phyloP scores from a whole-genome alignment of 2,888 invertebrate species.

The Coleophora flavipennella region DNA sequence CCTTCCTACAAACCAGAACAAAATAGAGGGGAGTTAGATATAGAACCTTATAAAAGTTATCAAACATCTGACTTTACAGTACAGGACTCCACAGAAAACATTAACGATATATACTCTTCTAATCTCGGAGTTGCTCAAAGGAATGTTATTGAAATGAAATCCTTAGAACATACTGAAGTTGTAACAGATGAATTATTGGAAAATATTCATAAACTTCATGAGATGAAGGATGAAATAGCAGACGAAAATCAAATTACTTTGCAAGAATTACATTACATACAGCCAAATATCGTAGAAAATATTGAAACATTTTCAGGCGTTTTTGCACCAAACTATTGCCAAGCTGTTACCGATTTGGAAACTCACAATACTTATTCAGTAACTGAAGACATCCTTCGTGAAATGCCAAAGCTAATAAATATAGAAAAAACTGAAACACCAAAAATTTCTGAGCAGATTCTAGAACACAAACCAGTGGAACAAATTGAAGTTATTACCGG shows the following conservation, averaged over 20 bases:
- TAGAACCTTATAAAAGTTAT: conserved; percentile 40
- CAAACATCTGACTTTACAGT: conserved; percentile 33
- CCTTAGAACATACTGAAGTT: conserved; percentile 24
- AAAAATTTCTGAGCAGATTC: conserved; percentile 41
- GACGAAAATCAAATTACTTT: conserved; percentile 28
- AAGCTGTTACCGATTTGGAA: conserved; percentile 34
- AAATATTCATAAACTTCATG: conserved; percentile 16
- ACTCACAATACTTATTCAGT: conserved; percentile 36
- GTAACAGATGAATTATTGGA: conserved; percentile 25
- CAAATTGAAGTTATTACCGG: conserved; percentile 37
- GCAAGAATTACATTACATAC: conserved; percentile 31
- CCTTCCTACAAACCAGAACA: conserved; percentile 21
- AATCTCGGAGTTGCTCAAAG: neutral
- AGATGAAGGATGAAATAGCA: conserved; percentile 29
- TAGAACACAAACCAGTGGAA: conserved; percentile 38
- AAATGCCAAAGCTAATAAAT: conserved; percentile 51
- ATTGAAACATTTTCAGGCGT: conserved; percentile 23
- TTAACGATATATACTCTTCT: conserved; percentile 10
- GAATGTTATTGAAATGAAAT: conserved; percentile 20
- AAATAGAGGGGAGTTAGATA: conserved; percentile 22
- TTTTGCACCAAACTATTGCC: conserved; percentile 23
- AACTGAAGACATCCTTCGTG: conserved; percentile 43
- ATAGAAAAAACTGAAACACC: conserved; percentile 43
- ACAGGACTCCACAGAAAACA: conserved; percentile 28
- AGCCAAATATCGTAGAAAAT: conserved; percentile 36